Evolutionary conservation across 1,140 invertebrate genomes (phyloP).

Genomic region (Cephus cinctus): DNA sequence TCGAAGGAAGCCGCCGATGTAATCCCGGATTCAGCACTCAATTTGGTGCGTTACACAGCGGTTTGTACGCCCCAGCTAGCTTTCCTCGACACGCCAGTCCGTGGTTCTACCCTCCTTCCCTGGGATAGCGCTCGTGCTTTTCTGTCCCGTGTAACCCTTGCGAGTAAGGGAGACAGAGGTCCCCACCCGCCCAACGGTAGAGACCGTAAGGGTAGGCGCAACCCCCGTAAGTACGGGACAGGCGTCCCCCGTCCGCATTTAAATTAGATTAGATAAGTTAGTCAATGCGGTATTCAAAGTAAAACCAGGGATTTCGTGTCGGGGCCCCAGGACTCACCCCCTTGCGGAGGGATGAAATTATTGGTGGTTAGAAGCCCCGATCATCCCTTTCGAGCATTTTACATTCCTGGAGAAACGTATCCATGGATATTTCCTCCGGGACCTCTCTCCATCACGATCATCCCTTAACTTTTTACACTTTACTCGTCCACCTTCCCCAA

Average conservation of each 20-base stretch:
- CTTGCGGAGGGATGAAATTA: not conserved
- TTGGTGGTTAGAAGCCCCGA: too few relatives aligned
- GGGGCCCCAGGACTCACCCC: not conserved
- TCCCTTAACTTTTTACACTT: not conserved
- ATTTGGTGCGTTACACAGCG: conserved; percentile 55
- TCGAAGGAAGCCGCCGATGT: conserved; percentile 23
- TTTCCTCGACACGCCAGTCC: not conserved
- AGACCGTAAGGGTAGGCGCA: too few relatives aligned
- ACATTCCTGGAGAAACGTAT: not conserved
- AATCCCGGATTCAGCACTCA: conserved; percentile 57
- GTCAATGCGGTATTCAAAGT: conserved; percentile 42
- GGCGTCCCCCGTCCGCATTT: conserved; percentile 30
- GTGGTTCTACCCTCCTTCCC: conserved; percentile 5
- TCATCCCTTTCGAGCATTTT: not conserved
- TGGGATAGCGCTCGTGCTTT: conserved; percentile 4
- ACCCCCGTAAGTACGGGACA: too few relatives aligned
- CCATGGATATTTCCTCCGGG: too few relatives aligned
- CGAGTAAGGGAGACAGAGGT: too few relatives aligned
- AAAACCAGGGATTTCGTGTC: not conserved
- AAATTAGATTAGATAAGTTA: conserved; percentile 55
- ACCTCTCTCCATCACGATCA: not conserved
- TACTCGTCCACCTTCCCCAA: not conserved
- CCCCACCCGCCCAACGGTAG: too few relatives aligned
- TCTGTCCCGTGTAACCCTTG: conserved; percentile 3
- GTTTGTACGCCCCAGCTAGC: conserved; percentile 28